Conservation (phyloP, 2,113 vertebrate genomes). For the Tympanuchus pallidicinctus region DNA sequence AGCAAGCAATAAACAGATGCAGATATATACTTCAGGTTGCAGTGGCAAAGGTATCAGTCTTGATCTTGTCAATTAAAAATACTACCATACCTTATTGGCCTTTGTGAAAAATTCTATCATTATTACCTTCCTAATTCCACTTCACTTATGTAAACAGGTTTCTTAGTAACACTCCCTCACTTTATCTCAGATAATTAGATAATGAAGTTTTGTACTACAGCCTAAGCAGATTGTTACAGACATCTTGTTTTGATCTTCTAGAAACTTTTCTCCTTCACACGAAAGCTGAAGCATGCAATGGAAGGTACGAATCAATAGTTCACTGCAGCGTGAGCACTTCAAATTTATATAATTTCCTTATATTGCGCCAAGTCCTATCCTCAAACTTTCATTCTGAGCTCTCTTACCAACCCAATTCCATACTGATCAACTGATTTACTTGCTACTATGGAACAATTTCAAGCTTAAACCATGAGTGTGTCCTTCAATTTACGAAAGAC, state of each 20-base stretch:
- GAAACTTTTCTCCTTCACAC: neutral
- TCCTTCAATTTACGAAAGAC: slow-evolving; percentile 56
- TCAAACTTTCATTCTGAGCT: slow-evolving; percentile 11
- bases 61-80: neutral
- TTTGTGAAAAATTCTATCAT: neutral
- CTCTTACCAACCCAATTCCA: neutral
- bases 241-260: neutral
- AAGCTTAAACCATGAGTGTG: slow-evolving; percentile 25
- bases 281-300: neutral
- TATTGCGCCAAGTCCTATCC: neutral
- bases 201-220: neutral
- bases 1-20: neutral
- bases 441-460: slow-evolving; percentile 47
- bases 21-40: neutral
- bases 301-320: slow-evolving; percentile 5
- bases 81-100: neutral
- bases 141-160: neutral
- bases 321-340: neutral
- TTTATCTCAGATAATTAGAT: neutral
- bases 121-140: neutral
- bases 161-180: neutral
- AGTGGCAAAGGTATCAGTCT: neutral
- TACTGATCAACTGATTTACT: slow-evolving; percentile 38
- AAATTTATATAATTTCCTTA: slow-evolving; percentile 17
- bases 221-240: neutral